These are phyloP conservation scores for Ridgeia piscesae DNA, from an alignment of 1,140 invertebrate genomes.

Conservation along the genomic window DNA sequence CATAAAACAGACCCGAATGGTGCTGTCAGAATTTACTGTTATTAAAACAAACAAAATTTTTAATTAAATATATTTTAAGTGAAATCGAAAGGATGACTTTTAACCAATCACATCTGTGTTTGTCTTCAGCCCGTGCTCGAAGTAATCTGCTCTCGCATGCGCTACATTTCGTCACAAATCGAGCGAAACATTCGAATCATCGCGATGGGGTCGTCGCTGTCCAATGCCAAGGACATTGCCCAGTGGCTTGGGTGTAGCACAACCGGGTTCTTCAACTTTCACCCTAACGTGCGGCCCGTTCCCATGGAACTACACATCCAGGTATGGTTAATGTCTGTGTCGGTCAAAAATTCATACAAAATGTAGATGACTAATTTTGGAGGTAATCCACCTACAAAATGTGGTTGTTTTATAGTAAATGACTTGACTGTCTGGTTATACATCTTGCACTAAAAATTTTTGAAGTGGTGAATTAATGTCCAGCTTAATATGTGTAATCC, in stretches of 20 bases:
- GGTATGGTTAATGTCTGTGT: conserved; percentile 36
- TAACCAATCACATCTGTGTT: not conserved
- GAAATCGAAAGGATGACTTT: too few species aligned
- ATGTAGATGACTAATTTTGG: not conserved
- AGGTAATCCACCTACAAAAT: not conserved
- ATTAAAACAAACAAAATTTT: too few species aligned
- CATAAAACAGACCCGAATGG: too few species aligned
- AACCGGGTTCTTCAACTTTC: conserved; percentile 96
- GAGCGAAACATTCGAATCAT: conserved; percentile 89
- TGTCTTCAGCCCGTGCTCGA: conserved; percentile 79
- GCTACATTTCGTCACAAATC: conserved; percentile 96
- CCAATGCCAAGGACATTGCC: conserved; percentile 92
- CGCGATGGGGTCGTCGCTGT: conserved; percentile 90
- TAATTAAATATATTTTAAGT: not conserved
- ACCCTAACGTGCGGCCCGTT: conserved; percentile 93
- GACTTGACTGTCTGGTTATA: not conserved
- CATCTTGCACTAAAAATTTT: too few species aligned
- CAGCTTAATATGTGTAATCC: too few species aligned
- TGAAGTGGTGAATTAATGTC: too few species aligned
- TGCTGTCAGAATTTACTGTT: too few species aligned
- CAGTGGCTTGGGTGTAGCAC: conserved; percentile 95
- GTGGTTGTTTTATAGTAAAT: not conserved
- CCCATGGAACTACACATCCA: conserved; percentile 94
- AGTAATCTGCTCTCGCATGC: conserved; percentile 94
- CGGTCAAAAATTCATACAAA: not conserved